phyloP scores from a whole-genome alignment of 1,140 invertebrate species.

The Chrysoperla carnea region DNA sequence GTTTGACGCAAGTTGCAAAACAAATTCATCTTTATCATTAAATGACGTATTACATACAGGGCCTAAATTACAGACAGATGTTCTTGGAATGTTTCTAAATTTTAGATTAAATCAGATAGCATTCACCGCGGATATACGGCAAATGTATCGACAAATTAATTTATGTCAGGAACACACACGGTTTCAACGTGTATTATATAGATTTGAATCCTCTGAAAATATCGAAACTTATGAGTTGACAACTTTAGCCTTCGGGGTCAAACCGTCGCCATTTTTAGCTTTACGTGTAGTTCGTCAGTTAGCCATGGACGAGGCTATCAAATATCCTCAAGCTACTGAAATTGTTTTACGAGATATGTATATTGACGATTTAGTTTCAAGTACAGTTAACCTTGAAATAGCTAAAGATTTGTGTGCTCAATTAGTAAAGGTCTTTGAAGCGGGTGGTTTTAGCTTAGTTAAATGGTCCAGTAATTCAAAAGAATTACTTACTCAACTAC shows the following conservation, averaged over 20 bases:
- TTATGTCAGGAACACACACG: background rate
- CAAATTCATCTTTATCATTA: background rate
- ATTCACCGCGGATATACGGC: background rate
- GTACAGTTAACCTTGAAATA: slow-evolving; percentile 7
- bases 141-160: slow-evolving; percentile 1
- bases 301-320: slow-evolving; percentile 6
- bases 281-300: slow-evolving; percentile 9
- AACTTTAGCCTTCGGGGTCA: background rate
- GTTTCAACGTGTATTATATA: background rate
- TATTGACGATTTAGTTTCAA: slow-evolving; percentile 21
- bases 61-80: slow-evolving; percentile 2
- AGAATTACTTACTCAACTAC: too few species aligned
- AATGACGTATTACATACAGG: slow-evolving; percentile 2
- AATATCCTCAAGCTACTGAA: slow-evolving; percentile 8
- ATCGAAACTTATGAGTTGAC: background rate
- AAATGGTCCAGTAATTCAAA: slow-evolving; percentile 6
- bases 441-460: slow-evolving; percentile 4
- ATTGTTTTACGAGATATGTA: slow-evolving; percentile 18
- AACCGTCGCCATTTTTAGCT: background rate
- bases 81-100: background rate
- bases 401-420: slow-evolving; percentile 4
- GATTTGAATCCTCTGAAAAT: background rate
- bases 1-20: slow-evolving; percentile 5
- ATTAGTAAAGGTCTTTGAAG: slow-evolving; percentile 3
- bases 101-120: background rate